Percentiles rank a stretch among this genome's conserved stretches.
Conservation (phyloP, 2,888 invertebrate genomes). For the Augiades crinisus region DNA sequence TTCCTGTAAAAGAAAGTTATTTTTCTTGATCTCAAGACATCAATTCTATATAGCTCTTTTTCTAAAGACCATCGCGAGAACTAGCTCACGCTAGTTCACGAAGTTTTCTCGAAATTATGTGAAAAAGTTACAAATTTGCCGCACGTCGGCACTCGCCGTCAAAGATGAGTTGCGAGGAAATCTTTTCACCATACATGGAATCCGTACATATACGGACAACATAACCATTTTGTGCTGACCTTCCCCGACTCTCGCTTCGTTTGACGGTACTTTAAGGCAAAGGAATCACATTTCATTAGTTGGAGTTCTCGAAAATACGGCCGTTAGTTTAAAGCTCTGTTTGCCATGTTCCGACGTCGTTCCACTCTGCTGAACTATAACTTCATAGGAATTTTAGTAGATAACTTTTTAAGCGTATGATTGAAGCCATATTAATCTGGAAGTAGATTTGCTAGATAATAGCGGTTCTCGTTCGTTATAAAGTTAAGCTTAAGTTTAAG, state of each 20-base stretch:
- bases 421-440: conserved; percentile 13
- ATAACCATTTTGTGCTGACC: conserved; percentile 6
- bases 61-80: neutral
- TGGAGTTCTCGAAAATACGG: neutral
- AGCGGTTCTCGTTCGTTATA: neutral
- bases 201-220: conserved; percentile 24
- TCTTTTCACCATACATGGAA: conserved; percentile 27
- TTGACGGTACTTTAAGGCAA: neutral
- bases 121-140: conserved; percentile 13
- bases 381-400: conserved; percentile 15
- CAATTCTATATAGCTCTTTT: conserved; percentile 1
- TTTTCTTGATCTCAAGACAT: conserved; percentile 4
- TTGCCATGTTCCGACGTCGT: conserved; percentile 9
- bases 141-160: conserved; percentile 17
- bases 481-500: too few species aligned
- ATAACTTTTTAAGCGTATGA: conserved; percentile 11
- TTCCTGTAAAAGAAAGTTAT: conserved; percentile 8
- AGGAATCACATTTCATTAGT: neutral
- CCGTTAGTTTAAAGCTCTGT: neutral
- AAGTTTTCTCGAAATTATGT: conserved; percentile 6
- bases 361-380: conserved; percentile 1
- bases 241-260: neutral
- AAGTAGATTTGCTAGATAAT: conserved; percentile 5
- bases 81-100: conserved; percentile 9
- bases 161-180: conserved; percentile 32